Base-by-base conservation (phyloP, 2,113 vertebrate genomes). In the Dromaius novaehollandiae region DNA sequence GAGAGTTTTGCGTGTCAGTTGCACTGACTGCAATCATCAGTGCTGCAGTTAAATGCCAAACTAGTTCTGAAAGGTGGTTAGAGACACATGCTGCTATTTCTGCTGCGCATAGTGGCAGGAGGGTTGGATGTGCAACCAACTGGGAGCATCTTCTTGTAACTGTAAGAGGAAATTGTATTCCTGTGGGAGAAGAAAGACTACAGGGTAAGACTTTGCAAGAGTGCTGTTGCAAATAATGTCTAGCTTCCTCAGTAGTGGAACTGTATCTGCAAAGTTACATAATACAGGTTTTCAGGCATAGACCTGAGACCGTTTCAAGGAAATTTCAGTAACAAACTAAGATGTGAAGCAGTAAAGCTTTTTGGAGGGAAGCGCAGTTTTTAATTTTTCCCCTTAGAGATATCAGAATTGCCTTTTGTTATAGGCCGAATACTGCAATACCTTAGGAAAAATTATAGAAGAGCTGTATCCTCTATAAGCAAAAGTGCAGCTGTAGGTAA, bases 61-160 rank as follows among this genome's bases (percentile, higher is more conserved):
- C 6, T 15, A 24, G 60, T 4, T 36, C 38, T 73, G 53, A 76
- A 51, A 44, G 32, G 32, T 40, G 16, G 38, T 53, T 60, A n/a
- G 40, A 48, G 53, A 60, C 26, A 5, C 10, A 28, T 2, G 5
- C 4, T 11, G 4, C 7, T 48, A 12, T 60, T 0, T 71, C 53
- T 86, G 28, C 28, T 30, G 84, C 78, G 30, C 42, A 7, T 36
- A 3, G 51, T 55, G 74, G 30, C 24, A 73, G 82, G 28, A 53
- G 19, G 8, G 4, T 7, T 87, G 53, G 11, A n/a, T 46, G 3
- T 77, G 66, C 53, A 21, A 3, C 56, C 44, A 12, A 7, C 11
- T 46, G 46, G 13, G 73, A 82, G 4, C 19, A 12, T 14, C 1
- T 34, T n/a, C 0, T 1, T 81, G 7, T 68, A 50, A 58, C 40